Evolutionary conservation across 2,888 invertebrate species (phyloP), one percentile per base, ranked within the genome.

Genomic region (Drosophila affinis): DNA sequence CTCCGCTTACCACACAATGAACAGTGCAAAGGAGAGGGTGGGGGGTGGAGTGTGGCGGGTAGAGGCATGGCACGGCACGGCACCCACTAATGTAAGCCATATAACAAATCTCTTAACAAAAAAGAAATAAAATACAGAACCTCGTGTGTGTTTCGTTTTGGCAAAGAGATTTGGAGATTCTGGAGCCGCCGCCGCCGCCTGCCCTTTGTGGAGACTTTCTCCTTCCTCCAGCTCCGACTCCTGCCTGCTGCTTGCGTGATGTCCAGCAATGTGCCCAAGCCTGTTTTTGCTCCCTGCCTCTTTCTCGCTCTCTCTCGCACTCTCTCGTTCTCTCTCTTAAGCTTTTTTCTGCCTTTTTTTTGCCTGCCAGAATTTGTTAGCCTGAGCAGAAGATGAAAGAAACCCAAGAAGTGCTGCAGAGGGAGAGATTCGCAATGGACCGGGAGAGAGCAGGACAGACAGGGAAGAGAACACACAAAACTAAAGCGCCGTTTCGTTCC

Each of bases 261-360:
- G 85, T 79, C 84, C 68, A 87, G 85, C 87, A 88, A 85, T 88
- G 85, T 88, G 85, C 78, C 88, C 85, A 88, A 78, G 78, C 85
- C 69, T 84, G 85, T 85, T 88, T 61, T 58, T 45, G 21, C 18
- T 24, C 68, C 49, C 24, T 14, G 55, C 47, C 46, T 54, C 34
- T 27, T 29, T 29, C 27, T 27, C 27, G 6, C 27, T 27, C 24
- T 0, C 24, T 10, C 62, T 47, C n/a, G 6, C 7, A 3, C 18
- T 27, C 14, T 17, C 21, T 29, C 27, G 9, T 39, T 12, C 3
- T 18, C 39, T 53, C 27, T 44, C 6, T 62, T 65, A 55, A 63
- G 60, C 10, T 27, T 49, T 49, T 47, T 39, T 57, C 5, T 24
- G 24, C 24, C 24, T 24, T 53, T 52, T 21, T 9, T 32, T 46